A percentile compares a stretch with the other conserved stretches of the same genome.
Conservation (phyloP, 2,797 vertebrate species). For the Crocodylus rhombifer region DNA sequence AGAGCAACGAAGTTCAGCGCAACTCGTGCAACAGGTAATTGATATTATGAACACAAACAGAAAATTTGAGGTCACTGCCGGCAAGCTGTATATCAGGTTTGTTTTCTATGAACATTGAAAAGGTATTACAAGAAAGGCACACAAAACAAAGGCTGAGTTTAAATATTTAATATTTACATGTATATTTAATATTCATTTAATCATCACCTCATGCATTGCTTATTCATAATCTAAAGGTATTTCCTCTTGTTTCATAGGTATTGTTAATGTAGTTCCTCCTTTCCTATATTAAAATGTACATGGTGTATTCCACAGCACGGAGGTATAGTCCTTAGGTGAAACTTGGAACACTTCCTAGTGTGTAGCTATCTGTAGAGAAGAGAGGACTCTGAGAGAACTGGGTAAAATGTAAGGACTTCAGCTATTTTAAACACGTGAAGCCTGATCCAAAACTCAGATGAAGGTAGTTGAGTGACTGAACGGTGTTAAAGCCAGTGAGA, state of each 20-base stretch:
- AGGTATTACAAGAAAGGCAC: slow-evolving; percentile 65
- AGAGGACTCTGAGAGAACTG: background rate
- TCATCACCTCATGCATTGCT: slow-evolving; percentile 67
- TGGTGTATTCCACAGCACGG: background rate
- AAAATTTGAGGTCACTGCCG: slow-evolving; percentile 67
- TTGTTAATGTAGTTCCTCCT: slow-evolving; percentile 48
- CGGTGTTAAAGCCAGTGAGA: background rate
- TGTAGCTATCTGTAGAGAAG: background rate
- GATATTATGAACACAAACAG: slow-evolving; percentile 64
- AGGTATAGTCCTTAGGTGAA: slow-evolving; percentile 7
- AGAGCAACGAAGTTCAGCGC: slow-evolving; percentile 29
- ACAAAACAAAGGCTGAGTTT: slow-evolving; percentile 65
- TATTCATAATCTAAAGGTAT: slow-evolving; percentile 57
- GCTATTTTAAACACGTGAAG: slow-evolving; percentile 18
- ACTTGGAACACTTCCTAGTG: background rate
- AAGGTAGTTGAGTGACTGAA: slow-evolving; percentile 22
- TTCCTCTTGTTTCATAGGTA: slow-evolving; percentile 59
- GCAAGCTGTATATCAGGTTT: slow-evolving; percentile 49
- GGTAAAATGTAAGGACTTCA: background rate
- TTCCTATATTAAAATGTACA: slow-evolving; percentile 23
- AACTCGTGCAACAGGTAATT: slow-evolving; percentile 56
- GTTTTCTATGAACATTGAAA: slow-evolving; percentile 59
- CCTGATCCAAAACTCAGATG: background rate
- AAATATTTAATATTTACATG: slow-evolving; percentile 71
- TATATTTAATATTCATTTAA: slow-evolving; percentile 68